Conservation (phyloP, 2,888 invertebrate species). For the Cephus spinipes region DNA sequence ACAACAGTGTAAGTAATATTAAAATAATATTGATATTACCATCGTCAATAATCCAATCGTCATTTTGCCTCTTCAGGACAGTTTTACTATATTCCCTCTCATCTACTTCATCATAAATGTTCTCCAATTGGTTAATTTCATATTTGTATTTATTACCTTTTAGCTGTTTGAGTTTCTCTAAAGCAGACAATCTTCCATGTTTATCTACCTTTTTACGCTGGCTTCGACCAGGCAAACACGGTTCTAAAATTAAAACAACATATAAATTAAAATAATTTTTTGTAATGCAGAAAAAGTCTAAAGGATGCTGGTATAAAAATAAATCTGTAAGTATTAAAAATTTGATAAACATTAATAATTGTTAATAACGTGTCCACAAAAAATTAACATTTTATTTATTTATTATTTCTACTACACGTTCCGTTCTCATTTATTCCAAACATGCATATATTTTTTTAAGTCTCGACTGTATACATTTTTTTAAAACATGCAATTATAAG, state of each 20-base stretch:
- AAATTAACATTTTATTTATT: too few species aligned
- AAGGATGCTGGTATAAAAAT: too few species aligned
- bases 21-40: constrained; percentile 68
- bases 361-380: too few species aligned
- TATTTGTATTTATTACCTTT: constrained; percentile 88
- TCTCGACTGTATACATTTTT: too few species aligned
- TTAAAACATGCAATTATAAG: background rate
- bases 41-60: constrained; percentile 97
- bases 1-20: too few species aligned
- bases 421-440: too few species aligned
- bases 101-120: constrained; percentile 95
- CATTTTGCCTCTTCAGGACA: constrained; percentile 86
- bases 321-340: too few species aligned
- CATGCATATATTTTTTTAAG: too few species aligned
- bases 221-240: constrained; percentile 58
- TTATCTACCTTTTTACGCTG: constrained; percentile 78
- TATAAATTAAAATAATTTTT: too few species aligned
- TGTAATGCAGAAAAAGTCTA: too few species aligned
- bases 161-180: constrained; percentile 80
- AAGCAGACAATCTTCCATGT: constrained; percentile 78
- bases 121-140: constrained; percentile 81
- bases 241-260: background rate
- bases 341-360: too few species aligned
- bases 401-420: too few species aligned
- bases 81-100: constrained; percentile 86